A percentile compares a stretch with the other conserved stretches of the same genome.
Conservation (phyloP, 64 coral and sea anemone species). For the Montipora sp. region DNA sequence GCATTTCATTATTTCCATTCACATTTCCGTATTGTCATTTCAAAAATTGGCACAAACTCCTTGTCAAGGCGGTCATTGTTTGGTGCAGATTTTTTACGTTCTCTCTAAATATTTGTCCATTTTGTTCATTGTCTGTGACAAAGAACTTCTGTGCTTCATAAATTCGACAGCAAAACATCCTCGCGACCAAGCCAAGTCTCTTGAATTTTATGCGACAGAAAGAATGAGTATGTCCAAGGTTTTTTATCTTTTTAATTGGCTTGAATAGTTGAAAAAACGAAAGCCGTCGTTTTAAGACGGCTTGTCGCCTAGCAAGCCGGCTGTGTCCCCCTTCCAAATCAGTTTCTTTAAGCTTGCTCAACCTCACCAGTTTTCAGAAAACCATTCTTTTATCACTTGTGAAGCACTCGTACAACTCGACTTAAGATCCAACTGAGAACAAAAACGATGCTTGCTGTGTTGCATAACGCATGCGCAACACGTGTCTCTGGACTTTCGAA, state of each 20-base stretch:
- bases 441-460: neutral
- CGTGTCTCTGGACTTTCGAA: neutral
- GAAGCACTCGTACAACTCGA: neutral
- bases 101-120: slow-evolving; percentile 45
- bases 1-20: slow-evolving; percentile 33
- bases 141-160: neutral
- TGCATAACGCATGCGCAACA: slow-evolving; percentile 1
- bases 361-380: slow-evolving; percentile 15
- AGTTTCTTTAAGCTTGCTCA: neutral
- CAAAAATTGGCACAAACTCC: slow-evolving; percentile 8
- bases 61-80: slow-evolving; percentile 10
- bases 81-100: neutral
- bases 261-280: slow-evolving; percentile 13
- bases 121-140: neutral
- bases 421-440: neutral
- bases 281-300: slow-evolving; percentile 20
- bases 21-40: slow-evolving; percentile 28
- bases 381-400: neutral
- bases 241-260: slow-evolving; percentile 19
- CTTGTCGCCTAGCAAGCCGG: slow-evolving; percentile 35
- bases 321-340: neutral
- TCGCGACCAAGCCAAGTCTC: neutral
- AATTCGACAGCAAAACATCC: slow-evolving; percentile 7
- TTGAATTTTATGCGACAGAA: neutral
- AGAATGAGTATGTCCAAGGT: neutral